Conservation (phyloP, 2,113 vertebrate genomes). For the Tiliqua scincoides region DNA sequence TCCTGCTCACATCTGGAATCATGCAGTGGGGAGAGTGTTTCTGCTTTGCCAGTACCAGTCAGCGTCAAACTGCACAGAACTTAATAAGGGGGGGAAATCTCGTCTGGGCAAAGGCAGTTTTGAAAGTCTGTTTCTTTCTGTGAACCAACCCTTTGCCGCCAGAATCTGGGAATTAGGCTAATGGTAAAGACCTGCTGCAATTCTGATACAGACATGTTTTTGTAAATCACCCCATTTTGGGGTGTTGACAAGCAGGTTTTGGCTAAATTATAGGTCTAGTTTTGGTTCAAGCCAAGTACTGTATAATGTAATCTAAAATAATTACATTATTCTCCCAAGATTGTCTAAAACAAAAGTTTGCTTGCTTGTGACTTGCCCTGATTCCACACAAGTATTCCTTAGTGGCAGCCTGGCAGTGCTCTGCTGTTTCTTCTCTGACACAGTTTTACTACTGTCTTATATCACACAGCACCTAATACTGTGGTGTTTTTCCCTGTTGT, state of each 20-base stretch:
- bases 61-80: not conserved
- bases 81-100: no score
- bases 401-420: no score
- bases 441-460: no score
- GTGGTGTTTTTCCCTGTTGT: no score
- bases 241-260: not conserved
- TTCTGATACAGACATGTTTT: not conserved
- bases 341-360: not conserved
- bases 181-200: not conserved
- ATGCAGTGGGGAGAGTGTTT: not conserved
- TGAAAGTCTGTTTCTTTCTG: not conserved
- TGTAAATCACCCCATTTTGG: not conserved
- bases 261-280: not conserved
- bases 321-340: not conserved
- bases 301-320: not conserved
- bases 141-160: not conserved
- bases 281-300: not conserved
- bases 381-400: no score
- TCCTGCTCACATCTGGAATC: not conserved
- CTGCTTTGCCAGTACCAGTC: not conserved
- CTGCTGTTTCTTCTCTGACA: no score
- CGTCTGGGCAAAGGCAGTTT: not conserved
- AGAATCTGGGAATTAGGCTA: not conserved
- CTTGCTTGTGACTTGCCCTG: not conserved
- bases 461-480: no score